phyloP scores from a whole-genome alignment of 2,888 invertebrate genomes.

The Melanophora roralis region DNA sequence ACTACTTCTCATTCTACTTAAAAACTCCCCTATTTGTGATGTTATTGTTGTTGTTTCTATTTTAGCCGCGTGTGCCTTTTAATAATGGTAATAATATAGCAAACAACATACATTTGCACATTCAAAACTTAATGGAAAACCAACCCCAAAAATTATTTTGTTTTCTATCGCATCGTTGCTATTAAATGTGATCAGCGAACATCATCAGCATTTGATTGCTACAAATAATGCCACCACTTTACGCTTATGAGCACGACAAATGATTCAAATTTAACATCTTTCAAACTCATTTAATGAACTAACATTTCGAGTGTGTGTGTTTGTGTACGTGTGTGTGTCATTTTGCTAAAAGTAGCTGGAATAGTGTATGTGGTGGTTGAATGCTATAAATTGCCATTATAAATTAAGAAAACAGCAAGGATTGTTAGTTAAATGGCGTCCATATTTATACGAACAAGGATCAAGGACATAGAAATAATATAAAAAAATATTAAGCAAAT shows the following conservation, averaged over 20 bases:
- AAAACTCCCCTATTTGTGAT: background rate
- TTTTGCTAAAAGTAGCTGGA: background rate
- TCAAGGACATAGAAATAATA: constrained; percentile 45
- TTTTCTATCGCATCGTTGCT: constrained; percentile 48
- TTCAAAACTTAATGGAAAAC: background rate
- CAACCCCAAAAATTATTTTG: constrained; percentile 25
- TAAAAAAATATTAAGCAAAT: constrained; percentile 6
- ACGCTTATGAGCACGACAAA: constrained; percentile 68
- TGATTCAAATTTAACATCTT: constrained; percentile 56
- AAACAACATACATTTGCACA: background rate
- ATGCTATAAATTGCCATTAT: constrained; percentile 29
- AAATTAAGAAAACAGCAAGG: background rate
- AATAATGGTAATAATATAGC: constrained; percentile 50
- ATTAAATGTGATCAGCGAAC: constrained; percentile 70
- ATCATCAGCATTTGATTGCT: constrained; percentile 76
- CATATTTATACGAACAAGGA: constrained; percentile 21
- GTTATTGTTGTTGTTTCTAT: background rate
- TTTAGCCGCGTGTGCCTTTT: constrained; percentile 61
- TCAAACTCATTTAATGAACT: constrained; percentile 11
- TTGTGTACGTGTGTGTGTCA: constrained; percentile 3
- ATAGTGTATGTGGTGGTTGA: constrained; percentile 30
- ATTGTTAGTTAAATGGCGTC: constrained; percentile 47
- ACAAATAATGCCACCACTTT: constrained; percentile 76
- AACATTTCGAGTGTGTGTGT: no score
- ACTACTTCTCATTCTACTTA: background rate